Evolutionary conservation across 2,797 vertebrate species (phyloP).

Genomic region (Enteromius thamalakanensis): DNA sequence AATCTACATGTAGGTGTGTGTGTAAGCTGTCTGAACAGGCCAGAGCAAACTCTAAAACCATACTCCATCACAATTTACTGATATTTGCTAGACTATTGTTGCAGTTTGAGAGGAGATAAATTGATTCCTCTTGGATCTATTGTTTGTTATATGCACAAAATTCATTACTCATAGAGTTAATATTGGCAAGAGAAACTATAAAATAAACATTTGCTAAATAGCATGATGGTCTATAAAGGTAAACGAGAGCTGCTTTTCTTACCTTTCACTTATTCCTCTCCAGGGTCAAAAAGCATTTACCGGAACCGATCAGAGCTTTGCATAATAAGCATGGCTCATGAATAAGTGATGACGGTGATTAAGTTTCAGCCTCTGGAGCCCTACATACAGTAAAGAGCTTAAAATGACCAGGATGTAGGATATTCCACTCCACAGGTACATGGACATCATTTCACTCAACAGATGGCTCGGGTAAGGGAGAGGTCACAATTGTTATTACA

Average conservation of each 20-base stretch:
- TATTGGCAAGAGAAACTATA: background rate
- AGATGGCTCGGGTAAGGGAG: constrained; percentile 6
- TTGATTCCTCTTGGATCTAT: background rate
- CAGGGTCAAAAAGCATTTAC: constrained; percentile 44
- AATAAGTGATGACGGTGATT: constrained; percentile 55
- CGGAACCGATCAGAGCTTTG: constrained; percentile 41
- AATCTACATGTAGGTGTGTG: background rate
- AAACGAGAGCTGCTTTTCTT: constrained; percentile 20
- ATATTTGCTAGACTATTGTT: background rate
- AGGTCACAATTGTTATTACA: background rate
- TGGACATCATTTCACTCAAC: constrained; percentile 10
- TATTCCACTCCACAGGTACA: constrained; percentile 47
- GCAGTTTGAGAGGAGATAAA: background rate
- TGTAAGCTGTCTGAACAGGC: background rate
- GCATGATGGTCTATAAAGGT: background rate
- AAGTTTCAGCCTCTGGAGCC: constrained; percentile 44
- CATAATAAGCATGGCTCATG: constrained; percentile 46
- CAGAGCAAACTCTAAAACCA: background rate
- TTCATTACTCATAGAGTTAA: background rate
- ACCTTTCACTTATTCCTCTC: constrained; percentile 34
- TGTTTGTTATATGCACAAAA: constrained; percentile 11
- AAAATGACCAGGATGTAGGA: constrained; percentile 45
- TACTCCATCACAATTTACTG: background rate
- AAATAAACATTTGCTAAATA: background rate
- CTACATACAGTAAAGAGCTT: constrained; percentile 34